Base-by-base conservation (phyloP, 1,140 invertebrate genomes). In the Macrobrachium nipponense region DNA sequence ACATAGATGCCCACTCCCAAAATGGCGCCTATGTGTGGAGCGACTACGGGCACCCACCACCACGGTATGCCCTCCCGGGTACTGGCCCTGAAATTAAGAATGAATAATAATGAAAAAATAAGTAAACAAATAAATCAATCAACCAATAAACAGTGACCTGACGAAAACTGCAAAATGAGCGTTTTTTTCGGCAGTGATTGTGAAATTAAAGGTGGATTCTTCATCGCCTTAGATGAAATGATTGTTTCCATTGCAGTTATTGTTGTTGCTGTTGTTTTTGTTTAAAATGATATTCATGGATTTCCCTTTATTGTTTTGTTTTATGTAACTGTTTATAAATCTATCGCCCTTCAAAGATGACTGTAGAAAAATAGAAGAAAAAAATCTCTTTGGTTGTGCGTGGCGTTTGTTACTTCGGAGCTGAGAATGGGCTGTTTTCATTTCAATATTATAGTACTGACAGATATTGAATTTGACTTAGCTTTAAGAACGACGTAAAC, bases 21-120 rank as follows among this genome's bases (percentile, higher is more conserved):
- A 0, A 94, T 87, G 10, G 92, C 93, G 10, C 93, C 93, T 27
- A 94, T 88, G 83, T 93, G 91, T 4, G 93, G 93, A 6, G 91
- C 93, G 10, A 94, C 81, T 8, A 94, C 89, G 8, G 93, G 93
- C 36, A 94, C 91, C 93, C 93, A 94, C 90, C 93, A 94, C 89
- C 92, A 93, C 64, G 91, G 90, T n/a, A 89, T 20, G 11, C 88
- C 88, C 18, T 89, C 88, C 10, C 64, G 61, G 11, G 88, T 89
- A 8, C 18, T 68, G 4, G 85, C 81, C 8, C 88, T 89, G 80
- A 86, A 5, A 90, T 87, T 85, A 90, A 90, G 73, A 91, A 92
- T 89, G 11, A 89, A 88, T 82, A 36, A 81, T 85, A 80, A 88
- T 17, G 8, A n/a, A 36, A 81, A 87, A 80, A 88, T 17, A 51